Percentiles rank a stretch among this genome's conserved stretches.
phyloP scores from a whole-genome alignment of 64 coral and sea anemone species.

The Stylophora pistillata region DNA sequence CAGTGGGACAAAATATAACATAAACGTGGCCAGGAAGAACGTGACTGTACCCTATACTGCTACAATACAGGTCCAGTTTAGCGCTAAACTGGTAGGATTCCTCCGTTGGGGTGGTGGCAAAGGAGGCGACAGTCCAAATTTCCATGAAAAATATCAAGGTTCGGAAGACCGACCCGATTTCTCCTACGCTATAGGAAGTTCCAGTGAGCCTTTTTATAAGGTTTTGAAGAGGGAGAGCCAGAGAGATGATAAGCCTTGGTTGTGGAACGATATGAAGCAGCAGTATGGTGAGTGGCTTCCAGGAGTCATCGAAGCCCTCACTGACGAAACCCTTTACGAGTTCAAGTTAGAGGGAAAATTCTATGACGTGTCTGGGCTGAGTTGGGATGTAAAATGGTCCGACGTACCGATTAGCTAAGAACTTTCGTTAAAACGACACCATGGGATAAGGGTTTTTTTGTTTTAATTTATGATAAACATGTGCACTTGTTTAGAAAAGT shows the following conservation, averaged over 20 bases:
- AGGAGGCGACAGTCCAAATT: slow-evolving; percentile 38
- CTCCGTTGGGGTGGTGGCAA: slow-evolving; percentile 69
- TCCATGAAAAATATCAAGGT: slow-evolving; percentile 20
- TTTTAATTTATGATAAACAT: too few species aligned
- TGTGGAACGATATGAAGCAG: slow-evolving; percentile 60
- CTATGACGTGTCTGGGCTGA: slow-evolving; percentile 49
- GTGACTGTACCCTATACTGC: slow-evolving; percentile 57
- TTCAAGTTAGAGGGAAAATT: slow-evolving; percentile 63
- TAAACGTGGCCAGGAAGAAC: slow-evolving; percentile 24
- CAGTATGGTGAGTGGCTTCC: slow-evolving; percentile 5
- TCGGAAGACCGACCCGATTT: slow-evolving; percentile 7
- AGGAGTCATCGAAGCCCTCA: neutral
- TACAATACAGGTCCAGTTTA: slow-evolving; percentile 54
- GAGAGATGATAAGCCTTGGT: slow-evolving; percentile 44
- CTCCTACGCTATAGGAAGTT: slow-evolving; percentile 28
- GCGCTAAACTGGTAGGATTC: slow-evolving; percentile 68
- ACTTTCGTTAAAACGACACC: too few species aligned
- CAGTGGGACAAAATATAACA: neutral
- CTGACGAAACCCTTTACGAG: slow-evolving; percentile 51
- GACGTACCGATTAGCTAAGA: neutral
- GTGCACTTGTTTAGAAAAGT: too few species aligned
- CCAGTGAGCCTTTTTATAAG: slow-evolving; percentile 31
- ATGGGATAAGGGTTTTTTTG: too few species aligned
- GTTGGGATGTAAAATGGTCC: slow-evolving; percentile 38
- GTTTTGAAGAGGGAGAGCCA: slow-evolving; percentile 50